phyloP scores from a whole-genome alignment of 2,888 invertebrate genomes.

The Eulithis testata region DNA sequence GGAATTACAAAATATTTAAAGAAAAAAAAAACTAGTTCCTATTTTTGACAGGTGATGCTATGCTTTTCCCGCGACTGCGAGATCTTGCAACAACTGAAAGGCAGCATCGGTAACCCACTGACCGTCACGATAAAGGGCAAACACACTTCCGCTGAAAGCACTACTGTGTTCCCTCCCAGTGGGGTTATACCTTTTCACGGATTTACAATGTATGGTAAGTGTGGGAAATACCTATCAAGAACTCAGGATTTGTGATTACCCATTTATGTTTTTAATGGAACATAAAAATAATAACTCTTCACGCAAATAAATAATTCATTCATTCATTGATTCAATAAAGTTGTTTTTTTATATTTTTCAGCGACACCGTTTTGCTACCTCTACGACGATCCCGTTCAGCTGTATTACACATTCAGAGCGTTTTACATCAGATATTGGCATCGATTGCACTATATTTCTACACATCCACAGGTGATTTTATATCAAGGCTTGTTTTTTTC shows the following conservation, averaged over 20 bases:
- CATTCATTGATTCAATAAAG: too few relatives aligned
- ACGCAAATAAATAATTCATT: too few relatives aligned
- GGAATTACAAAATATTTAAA: too few relatives aligned
- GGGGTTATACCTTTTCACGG: slow-evolving; percentile 98
- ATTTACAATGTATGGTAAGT: slow-evolving; percentile 95
- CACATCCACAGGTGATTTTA: slow-evolving; percentile 90
- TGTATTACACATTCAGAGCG: slow-evolving; percentile 96
- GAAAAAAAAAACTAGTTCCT: too few relatives aligned
- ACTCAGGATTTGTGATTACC: too few relatives aligned
- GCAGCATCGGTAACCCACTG: slow-evolving; percentile 86
- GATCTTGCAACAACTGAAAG: slow-evolving; percentile 89
- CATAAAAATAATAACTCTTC: too few relatives aligned
- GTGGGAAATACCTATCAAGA: slow-evolving; percentile 53
- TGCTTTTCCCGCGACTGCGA: slow-evolving; percentile 96
- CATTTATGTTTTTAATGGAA: too few relatives aligned
- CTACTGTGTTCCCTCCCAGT: slow-evolving; percentile 94
- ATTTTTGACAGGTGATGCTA: slow-evolving; percentile 87
- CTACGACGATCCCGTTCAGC: slow-evolving; percentile 93
- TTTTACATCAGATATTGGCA: slow-evolving; percentile 97
- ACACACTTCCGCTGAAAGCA: slow-evolving; percentile 86
- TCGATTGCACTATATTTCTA: slow-evolving; percentile 95
- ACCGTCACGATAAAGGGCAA: slow-evolving; percentile 91
- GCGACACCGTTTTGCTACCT: slow-evolving; percentile 98
- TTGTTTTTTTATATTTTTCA: slow-evolving; percentile 66
- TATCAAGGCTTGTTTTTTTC: not conserved